These are phyloP conservation scores for Drosophila subpulchrella DNA, from an alignment of 1,140 invertebrate genomes.

Conservation along the genomic window DNA sequence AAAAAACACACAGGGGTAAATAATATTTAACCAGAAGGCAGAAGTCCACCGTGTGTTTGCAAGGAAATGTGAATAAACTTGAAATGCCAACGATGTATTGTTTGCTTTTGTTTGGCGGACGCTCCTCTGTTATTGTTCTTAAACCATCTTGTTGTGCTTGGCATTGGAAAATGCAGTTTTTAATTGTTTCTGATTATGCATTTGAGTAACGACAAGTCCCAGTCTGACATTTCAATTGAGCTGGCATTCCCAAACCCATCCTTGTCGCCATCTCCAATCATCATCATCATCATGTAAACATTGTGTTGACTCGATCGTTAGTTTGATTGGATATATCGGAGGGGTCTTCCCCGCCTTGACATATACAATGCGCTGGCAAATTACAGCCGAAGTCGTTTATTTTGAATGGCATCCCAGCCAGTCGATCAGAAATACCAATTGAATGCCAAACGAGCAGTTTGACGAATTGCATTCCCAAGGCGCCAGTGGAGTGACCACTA, in stretches of 20 bases:
- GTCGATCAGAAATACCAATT: conserved; percentile 68
- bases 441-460: conserved; percentile 55
- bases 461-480: conserved; percentile 67
- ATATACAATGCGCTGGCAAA: conserved; percentile 31
- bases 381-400: conserved; percentile 27
- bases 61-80: conserved; percentile 73
- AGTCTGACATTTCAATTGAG: conserved; percentile 70
- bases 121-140: conserved; percentile 40
- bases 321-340: conserved; percentile 17
- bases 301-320: conserved; percentile 43
- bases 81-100: conserved; percentile 50
- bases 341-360: conserved; percentile 36
- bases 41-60: conserved; percentile 25
- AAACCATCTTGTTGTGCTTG: conserved; percentile 27
- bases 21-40: conserved; percentile 26
- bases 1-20: neutral
- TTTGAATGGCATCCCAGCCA: conserved; percentile 29
- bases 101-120: conserved; percentile 50
- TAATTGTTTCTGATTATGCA: conserved; percentile 76
- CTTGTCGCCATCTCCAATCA: conserved; percentile 9
- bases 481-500: conserved; percentile 9
- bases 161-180: conserved; percentile 49
- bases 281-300: conserved; percentile 42
- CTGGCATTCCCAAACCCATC: conserved; percentile 32
- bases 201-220: conserved; percentile 51